Evolutionary conservation across 2,888 invertebrate genomes (phyloP), one percentile per base, ranked within the genome.

Genomic region (Protodeltote pygarga): DNA sequence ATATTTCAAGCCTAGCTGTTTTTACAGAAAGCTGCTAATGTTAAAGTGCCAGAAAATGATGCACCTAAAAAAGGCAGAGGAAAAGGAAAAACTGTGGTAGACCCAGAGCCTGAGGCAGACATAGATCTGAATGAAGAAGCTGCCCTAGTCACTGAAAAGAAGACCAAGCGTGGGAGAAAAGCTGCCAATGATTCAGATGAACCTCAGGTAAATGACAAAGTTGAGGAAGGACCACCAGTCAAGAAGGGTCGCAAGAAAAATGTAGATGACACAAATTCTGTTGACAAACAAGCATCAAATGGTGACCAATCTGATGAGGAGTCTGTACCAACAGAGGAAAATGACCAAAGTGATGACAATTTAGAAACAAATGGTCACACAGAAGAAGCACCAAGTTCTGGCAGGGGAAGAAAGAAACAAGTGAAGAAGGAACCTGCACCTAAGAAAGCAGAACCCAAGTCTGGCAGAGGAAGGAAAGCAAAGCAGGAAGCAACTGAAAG

Each of bases 191-290:
- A 81, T 73, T 42, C 63, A 25, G 75, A 66, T 28, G 67, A 72
- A 31, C 71, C 55, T 35, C 49, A 74, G 27, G 57, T 59, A 34
- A 80, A 76, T 75, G 81, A 74, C 32, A 74, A 69, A 41, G 50
- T 28, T 57, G 83, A 83, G 57, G 83, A 84, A 28, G 79, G 71
- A 8, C 79, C 80, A 52, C 77, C 78, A 47, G 64, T 77, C 11
- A 91, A 91, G 59, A 86, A 83, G 53, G 85, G 84, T 4, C 86
- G 76, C 63, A 88, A 88, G 71, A 89, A 89, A 65, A 77, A 68
- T 66, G 68, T 61, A 32, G 79, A 79, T 20, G 81, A 84, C 44
- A 47, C 60, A 23, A 53, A 61, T 21, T 45, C 61, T 46, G 71
- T 78, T 45, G 82, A 85, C 9, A 79, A 79, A 47, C 23, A 64